Evolutionary conservation across 2,113 vertebrate genomes (phyloP), one percentile per base, ranked within the genome.

Genomic region (Thomomys bottae): DNA sequence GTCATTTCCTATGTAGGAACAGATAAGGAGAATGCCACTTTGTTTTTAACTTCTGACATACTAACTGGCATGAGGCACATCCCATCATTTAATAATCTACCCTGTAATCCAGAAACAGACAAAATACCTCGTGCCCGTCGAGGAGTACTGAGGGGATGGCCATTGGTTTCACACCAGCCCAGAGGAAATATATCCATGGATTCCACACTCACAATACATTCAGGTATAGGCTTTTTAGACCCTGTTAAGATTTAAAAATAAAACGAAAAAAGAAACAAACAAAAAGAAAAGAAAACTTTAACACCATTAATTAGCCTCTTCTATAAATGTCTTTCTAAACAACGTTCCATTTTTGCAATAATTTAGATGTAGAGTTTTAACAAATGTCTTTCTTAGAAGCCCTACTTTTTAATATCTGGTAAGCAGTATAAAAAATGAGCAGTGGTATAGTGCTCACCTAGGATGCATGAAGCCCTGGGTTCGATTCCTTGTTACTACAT

Each of bases 121-220:
- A 45, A 45, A 63, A 20, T 98, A 99, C 99, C 98, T 98, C 98
- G 96, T 95, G 98, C 98, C 97, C 99, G 99, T 93, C 98, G 98
- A 97, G 99, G 99, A 96, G 98, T 96, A 88, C 98, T 98, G 18
- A 99, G 98, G 23, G 99, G 98, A 94, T 99, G 99, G 83, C 99
- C 99, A n/a, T 99, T 99, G 18, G 99, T 99, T 94, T 99, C 99
- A 98, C 99, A 99, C 99, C 99, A 99, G 95, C 99, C 99, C 96
- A 99, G 98, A 75, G 99, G 99, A 96, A 99, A 99, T 94, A 99
- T 99, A 96, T 99, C 98, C 95, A 99, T 98, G 8, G 99, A 99
- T 91, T 99, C 99, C 95, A 99, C 98, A 54, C 98, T 99, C 96
- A 99, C 98, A 86, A 99, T 99, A 92, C 98, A 97, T 95, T 99